Evolutionary conservation across 2,113 vertebrate genomes (phyloP), one percentile per base, ranked within the genome.

Genomic region (Toxotes jaculatrix): DNA sequence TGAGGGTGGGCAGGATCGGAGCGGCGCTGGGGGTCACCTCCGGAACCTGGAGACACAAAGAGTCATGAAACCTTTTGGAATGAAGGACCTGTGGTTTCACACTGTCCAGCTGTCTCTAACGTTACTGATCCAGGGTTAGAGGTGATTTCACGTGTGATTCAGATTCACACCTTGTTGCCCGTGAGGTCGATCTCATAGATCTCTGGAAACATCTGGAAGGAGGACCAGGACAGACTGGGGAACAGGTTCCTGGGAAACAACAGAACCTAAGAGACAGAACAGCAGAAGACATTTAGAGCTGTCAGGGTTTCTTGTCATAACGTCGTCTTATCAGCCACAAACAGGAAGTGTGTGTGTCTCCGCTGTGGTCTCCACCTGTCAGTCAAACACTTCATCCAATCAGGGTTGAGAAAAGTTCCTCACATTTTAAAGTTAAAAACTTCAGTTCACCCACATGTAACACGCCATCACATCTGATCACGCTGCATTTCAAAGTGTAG

Each of bases 151-250:
- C 16, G 1, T 42, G 11, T 10, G 14, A 38, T 17, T 5, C 14
- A 45, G 42, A 60, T 55, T 95, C 92, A 60, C 59, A 96, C 92
- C 86, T 90, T n/a, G 85, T 95, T 96, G 4, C 67, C 66, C 0
- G 87, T 89, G 31, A 96, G 86, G 90, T 95, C 94, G 4, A 96
- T 71, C 78, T 94, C 92, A 27, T 95, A 63, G 77, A 96, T 73
- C 0, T 88, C 23, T 14, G 36, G 3, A 27, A 94, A 95, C 4
- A 13, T 16, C 42, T 73, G 80, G 83, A 93, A 95, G 51, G 85
- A 84, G 12, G 72, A 68, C 95, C 94, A 96, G 78, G 90, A 63
- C 31, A 96, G 78, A 2, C 77, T 68, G 60, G 77, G 62, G 81
- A 96, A 93, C 43, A 12, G 82, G 92, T 96, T 95, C 11, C 17